These are phyloP conservation scores for Halichondria panicea DNA, from an alignment of 37 sponge, comb jelly and placozoan genomes.

Conservation along the genomic window DNA sequence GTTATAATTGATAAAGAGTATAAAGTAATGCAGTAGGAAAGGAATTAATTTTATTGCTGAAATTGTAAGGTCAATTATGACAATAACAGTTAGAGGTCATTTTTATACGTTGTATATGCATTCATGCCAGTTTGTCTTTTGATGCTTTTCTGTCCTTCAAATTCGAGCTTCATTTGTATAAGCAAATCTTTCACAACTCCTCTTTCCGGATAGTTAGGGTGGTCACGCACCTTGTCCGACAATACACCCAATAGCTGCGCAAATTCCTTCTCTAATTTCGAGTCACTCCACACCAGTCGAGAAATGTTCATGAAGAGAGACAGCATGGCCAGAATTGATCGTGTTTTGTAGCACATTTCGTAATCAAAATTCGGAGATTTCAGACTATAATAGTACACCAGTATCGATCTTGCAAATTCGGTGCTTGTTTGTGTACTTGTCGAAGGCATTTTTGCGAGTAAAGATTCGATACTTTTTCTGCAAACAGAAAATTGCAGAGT, in stretches of 20 bases:
- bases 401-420: neutral
- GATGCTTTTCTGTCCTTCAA: slow-evolving; percentile 10
- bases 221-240: slow-evolving; percentile 4
- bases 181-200: slow-evolving; percentile 23
- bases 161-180: slow-evolving; percentile 16
- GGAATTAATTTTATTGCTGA: too few relatives aligned
- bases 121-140: too few relatives aligned
- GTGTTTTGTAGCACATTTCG: slow-evolving; percentile 4
- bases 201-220: neutral
- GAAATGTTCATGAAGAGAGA: neutral
- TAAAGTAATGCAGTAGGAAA: too few relatives aligned
- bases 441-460: neutral
- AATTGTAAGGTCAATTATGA: too few relatives aligned
- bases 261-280: neutral
- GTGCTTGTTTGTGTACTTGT: neutral
- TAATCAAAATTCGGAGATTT: neutral
- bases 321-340: slow-evolving; percentile 15
- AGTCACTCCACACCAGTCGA: slow-evolving; percentile 7
- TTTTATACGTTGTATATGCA: too few relatives aligned
- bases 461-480: neutral
- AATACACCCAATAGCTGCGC: neutral
- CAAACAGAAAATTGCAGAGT: neutral
- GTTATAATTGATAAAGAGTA: too few relatives aligned
- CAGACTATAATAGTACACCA: neutral
- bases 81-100: too few relatives aligned